Evolutionary conservation across 2,113 vertebrate genomes (phyloP).

Genomic region (Oreochromis tanganicae): DNA sequence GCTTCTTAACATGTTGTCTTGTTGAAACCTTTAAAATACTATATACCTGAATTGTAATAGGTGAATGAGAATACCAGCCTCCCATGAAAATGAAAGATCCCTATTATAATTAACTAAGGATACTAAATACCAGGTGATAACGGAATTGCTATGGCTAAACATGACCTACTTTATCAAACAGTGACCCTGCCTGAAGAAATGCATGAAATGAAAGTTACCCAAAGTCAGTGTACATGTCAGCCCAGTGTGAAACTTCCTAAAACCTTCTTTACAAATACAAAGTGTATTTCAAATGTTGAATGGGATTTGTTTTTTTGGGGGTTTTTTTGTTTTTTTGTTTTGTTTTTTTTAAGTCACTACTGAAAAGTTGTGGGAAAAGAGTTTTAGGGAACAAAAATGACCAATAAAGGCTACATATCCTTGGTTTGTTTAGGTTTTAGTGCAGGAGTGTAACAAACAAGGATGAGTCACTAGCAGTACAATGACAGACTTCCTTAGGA

Average conservation of each 20-base stretch:
- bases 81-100: slow-evolving; percentile 37
- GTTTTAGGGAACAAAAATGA: slow-evolving; percentile 25
- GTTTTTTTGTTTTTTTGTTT: rapidly evolving
- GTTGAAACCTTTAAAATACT: slow-evolving; percentile 50
- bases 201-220: not conserved
- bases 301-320: not conserved
- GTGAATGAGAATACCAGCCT: slow-evolving; percentile 61
- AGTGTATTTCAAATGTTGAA: slow-evolving; percentile 51
- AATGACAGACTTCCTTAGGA: slow-evolving; percentile 10
- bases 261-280: slow-evolving; percentile 65
- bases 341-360: not conserved
- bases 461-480: slow-evolving; percentile 62
- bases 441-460: slow-evolving; percentile 69
- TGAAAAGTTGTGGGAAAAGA: slow-evolving; percentile 19
- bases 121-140: slow-evolving; percentile 32
- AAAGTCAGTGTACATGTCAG: slow-evolving; percentile 48
- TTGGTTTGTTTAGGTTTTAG: slow-evolving; percentile 63
- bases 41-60: slow-evolving; percentile 51
- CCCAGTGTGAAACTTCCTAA: slow-evolving; percentile 62
- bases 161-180: slow-evolving; percentile 28
- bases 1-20: slow-evolving; percentile 37
- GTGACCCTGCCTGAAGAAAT: slow-evolving; percentile 27
- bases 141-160: slow-evolving; percentile 11
- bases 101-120: slow-evolving; percentile 18
- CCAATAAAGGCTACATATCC: slow-evolving; percentile 59